Evolutionary conservation across 2,888 invertebrate species (phyloP).

Genomic region (Tetrapedia diversipes): DNA sequence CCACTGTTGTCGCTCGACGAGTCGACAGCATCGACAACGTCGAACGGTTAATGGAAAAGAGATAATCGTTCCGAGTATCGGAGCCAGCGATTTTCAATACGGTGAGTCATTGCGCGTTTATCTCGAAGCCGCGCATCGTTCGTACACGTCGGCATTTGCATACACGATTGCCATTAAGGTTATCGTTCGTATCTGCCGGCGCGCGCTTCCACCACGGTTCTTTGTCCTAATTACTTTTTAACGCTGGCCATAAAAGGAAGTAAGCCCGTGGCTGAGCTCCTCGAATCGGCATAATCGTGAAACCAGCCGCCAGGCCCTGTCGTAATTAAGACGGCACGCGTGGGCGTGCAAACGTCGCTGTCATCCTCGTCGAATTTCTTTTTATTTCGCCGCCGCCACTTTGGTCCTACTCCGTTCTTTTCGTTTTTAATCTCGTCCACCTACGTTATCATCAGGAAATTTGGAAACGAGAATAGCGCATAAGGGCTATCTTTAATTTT

Average conservation of each 20-base stretch:
- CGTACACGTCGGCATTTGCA: conserved; percentile 34
- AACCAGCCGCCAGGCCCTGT: conserved; percentile 53
- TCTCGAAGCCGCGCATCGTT: conserved; percentile 8
- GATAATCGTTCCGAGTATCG: conserved; percentile 20
- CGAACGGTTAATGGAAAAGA: not conserved
- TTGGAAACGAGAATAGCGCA: no score
- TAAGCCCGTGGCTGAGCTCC: conserved; percentile 43
- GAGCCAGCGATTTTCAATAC: conserved; percentile 4
- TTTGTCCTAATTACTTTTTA: conserved; percentile 70
- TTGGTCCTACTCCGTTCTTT: conserved; percentile 10
- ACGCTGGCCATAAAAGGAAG: conserved; percentile 65
- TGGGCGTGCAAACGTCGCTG: conserved; percentile 70
- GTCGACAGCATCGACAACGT: no score
- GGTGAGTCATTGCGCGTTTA: conserved; percentile 16
- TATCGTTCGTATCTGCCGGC: conserved; percentile 64
- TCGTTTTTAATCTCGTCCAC: no score
- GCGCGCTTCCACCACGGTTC: conserved; percentile 54
- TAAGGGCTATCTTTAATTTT: no score
- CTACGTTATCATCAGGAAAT: no score
- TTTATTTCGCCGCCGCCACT: conserved; percentile 40
- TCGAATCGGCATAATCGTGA: conserved; percentile 66
- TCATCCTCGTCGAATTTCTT: conserved; percentile 47
- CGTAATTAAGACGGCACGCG: conserved; percentile 72
- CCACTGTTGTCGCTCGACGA: no score
- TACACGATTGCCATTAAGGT: conserved; percentile 59